Evolutionary conservation across 2,888 invertebrate species (phyloP).

Genomic region (Orchesella flavescens): DNA sequence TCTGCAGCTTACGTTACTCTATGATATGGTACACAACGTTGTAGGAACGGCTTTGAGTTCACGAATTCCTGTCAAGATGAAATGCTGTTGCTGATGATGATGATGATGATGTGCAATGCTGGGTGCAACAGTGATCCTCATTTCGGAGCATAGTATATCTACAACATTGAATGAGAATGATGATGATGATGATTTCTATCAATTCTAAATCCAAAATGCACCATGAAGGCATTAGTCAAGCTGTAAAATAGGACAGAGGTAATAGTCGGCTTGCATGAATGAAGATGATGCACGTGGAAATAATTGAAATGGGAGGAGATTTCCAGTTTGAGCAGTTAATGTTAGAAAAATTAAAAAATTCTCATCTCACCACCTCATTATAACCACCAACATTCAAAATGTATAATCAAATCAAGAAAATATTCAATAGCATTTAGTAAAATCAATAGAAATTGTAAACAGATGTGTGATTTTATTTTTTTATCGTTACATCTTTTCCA

Average conservation of each 20-base stretch:
- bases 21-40: neutral
- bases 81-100: slow-evolving; percentile 1
- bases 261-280: slow-evolving; percentile 55
- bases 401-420: slow-evolving; percentile 27
- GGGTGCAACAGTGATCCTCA: slow-evolving; percentile 48
- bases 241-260: slow-evolving; percentile 53
- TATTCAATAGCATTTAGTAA: slow-evolving; percentile 20
- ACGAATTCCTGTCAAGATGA: neutral
- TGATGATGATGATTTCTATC: slow-evolving; percentile 28
- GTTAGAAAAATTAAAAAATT: slow-evolving; percentile 43
- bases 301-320: slow-evolving; percentile 72
- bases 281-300: slow-evolving; percentile 70
- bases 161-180: neutral
- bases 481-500: slow-evolving; percentile 39
- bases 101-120: slow-evolving; percentile 21
- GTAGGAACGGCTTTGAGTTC: slow-evolving; percentile 32
- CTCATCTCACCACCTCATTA: slow-evolving; percentile 14
- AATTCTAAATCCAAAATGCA: slow-evolving; percentile 17
- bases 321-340: slow-evolving; percentile 62
- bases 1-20: no score
- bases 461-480: slow-evolving; percentile 68
- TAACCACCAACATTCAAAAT: slow-evolving; percentile 16
- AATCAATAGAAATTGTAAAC: slow-evolving; percentile 69
- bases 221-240: slow-evolving; percentile 4
- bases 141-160: slow-evolving; percentile 14